Percentiles rank a stretch among this genome's conserved stretches.
These are phyloP conservation scores for Halcyon malimbica DNA, from an alignment of 2,113 vertebrate genomes.

Conservation along the genomic window DNA sequence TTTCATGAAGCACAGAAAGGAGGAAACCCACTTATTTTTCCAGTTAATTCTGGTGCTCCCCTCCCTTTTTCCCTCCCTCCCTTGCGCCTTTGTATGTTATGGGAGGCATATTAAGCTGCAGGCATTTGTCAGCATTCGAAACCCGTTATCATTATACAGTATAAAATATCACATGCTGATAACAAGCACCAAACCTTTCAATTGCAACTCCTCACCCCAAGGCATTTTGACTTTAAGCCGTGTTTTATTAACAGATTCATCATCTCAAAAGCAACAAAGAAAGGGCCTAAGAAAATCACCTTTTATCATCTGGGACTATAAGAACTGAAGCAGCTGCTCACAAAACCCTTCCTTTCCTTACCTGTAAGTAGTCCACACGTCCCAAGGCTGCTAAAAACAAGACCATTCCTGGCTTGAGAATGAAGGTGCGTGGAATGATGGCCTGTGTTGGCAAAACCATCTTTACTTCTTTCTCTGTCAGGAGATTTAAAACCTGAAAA, in stretches of 20 bases:
- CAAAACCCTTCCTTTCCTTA: constrained; percentile 51
- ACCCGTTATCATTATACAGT: background rate
- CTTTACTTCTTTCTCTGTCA: constrained; percentile 89
- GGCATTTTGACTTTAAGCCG: background rate
- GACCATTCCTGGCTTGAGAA: constrained; percentile 84
- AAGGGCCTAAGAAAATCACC: background rate
- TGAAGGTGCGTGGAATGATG: constrained; percentile 87
- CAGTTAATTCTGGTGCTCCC: background rate
- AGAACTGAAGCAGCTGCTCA: background rate
- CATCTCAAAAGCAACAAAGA: background rate
- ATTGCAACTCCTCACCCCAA: background rate
- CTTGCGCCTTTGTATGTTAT: background rate
- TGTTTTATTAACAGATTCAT: background rate
- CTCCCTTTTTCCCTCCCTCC: background rate
- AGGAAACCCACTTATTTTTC: background rate
- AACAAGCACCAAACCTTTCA: background rate
- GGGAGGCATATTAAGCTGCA: background rate
- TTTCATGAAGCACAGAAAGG: background rate
- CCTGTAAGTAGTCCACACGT: constrained; percentile 90
- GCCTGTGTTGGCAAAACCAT: constrained; percentile 83
- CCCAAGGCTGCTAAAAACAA: constrained; percentile 89
- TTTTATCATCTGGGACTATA: background rate
- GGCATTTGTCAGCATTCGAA: background rate
- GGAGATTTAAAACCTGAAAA: constrained; percentile 85
- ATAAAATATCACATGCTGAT: background rate